phyloP scores from a whole-genome alignment of 2,113 vertebrate genomes.

The Albula glossodonta region DNA sequence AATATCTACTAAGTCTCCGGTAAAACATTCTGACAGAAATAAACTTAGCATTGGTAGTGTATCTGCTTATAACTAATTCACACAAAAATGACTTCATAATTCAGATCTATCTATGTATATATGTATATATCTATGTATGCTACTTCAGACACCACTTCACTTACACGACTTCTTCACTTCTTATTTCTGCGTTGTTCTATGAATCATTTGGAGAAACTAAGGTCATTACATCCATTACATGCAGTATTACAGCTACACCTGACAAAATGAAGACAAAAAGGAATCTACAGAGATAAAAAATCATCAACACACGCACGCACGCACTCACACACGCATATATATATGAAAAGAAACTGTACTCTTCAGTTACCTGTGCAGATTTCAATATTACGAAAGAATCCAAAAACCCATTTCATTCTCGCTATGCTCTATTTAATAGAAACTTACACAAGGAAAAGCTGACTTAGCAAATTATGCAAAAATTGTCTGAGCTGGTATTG shows the following conservation, averaged over 20 bases:
- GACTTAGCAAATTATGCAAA: constrained; percentile 11
- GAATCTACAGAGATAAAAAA: no score
- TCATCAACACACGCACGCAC: no score
- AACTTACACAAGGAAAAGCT: not conserved
- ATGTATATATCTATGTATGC: no score
- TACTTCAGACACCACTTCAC: not conserved
- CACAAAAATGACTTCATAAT: not conserved
- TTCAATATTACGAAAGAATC: no score
- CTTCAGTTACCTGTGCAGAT: no score
- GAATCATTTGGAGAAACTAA: not conserved
- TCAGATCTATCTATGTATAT: no score
- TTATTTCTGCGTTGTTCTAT: not conserved
- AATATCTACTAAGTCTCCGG: not conserved
- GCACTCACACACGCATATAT: no score
- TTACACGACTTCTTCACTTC: not conserved
- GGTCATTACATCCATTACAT: not conserved
- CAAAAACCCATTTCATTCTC: no score
- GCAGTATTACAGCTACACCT: no score
- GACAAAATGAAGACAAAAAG: no score
- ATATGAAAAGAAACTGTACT: no score
- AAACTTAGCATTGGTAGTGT: not conserved
- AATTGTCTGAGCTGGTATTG: not conserved
- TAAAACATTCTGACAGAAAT: not conserved
- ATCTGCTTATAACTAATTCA: not conserved
- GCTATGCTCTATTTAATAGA: not conserved